Conservation (phyloP, 1,140 invertebrate genomes). For the Psilanteris sp. region DNA sequence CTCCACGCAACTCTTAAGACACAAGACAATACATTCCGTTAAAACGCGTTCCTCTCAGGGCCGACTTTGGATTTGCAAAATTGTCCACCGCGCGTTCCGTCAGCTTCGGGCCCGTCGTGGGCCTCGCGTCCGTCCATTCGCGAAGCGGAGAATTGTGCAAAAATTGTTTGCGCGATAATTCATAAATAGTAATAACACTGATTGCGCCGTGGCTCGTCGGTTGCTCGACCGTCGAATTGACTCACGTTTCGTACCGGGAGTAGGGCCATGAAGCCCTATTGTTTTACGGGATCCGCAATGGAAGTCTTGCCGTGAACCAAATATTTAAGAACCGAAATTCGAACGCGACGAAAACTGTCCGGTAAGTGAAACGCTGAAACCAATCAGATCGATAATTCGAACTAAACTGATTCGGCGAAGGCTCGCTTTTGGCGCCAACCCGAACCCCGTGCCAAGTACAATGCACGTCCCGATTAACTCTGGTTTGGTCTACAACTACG, state of each 20-base stretch:
- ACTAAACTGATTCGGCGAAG: too few species aligned
- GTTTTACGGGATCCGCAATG: conserved; percentile 70
- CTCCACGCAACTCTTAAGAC: too few species aligned
- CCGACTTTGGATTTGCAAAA: conserved; percentile 57
- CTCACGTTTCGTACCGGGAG: conserved; percentile 79
- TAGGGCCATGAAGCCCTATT: conserved; percentile 71
- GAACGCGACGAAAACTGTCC: not conserved
- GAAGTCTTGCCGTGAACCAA: conserved; percentile 58
- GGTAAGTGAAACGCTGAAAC: not conserved
- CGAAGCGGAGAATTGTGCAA: conserved; percentile 26
- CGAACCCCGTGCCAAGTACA: conserved; percentile 19
- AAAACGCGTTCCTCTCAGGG: too few species aligned
- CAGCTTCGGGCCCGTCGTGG: not conserved
- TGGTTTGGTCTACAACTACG: conserved; percentile 17
- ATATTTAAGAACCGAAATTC: conserved; percentile 7
- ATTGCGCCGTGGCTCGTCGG: conserved; percentile 42
- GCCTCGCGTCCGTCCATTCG: not conserved
- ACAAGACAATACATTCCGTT: too few species aligned
- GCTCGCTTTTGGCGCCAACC: too few species aligned
- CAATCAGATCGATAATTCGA: too few species aligned
- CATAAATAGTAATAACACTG: conserved; percentile 2
- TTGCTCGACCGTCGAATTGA: conserved; percentile 76
- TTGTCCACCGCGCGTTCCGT: not conserved
- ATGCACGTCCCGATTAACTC: not conserved
- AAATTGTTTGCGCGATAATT: conserved; percentile 3